Evolutionary conservation across 2,888 invertebrate genomes (phyloP).

Genomic region (Gastrophysa polygoni): DNA sequence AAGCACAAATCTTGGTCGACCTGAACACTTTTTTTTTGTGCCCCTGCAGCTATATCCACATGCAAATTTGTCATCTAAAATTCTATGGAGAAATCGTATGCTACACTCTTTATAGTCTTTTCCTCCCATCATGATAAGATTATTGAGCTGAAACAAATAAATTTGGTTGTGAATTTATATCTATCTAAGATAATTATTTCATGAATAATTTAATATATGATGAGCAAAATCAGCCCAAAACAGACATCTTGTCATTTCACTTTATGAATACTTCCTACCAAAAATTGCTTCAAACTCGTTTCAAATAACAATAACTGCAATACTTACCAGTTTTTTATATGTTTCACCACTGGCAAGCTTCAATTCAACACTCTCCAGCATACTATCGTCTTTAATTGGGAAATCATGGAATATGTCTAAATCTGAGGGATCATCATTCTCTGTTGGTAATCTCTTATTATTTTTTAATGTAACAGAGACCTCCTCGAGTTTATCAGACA

Average conservation of each 20-base stretch:
- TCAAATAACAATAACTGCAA: not conserved
- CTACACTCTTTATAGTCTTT: too few species aligned
- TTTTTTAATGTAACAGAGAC: conserved; percentile 1
- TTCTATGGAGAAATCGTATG: conserved; percentile 1
- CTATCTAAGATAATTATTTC: not conserved
- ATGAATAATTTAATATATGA: not conserved
- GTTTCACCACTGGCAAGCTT: not conserved
- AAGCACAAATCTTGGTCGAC: conserved; percentile 6
- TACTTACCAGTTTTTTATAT: conserved; percentile 8
- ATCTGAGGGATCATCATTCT: not conserved
- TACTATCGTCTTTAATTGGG: not conserved
- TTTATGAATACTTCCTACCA: not conserved
- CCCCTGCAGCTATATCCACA: not conserved
- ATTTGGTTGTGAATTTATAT: not conserved
- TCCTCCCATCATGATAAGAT: conserved; percentile 5
- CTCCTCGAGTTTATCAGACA: conserved; percentile 4
- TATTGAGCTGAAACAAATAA: conserved; percentile 3
- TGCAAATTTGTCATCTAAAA: conserved; percentile 1
- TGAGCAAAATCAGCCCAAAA: not conserved
- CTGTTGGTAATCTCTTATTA: conserved; percentile 4
- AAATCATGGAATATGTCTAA: conserved; percentile 3
- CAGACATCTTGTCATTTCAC: not conserved
- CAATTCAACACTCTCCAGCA: not conserved
- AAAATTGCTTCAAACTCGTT: not conserved
- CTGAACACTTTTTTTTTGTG: conserved; percentile 1